Conservation (phyloP, 2,888 invertebrate species). For the Tyria jacobaeae region DNA sequence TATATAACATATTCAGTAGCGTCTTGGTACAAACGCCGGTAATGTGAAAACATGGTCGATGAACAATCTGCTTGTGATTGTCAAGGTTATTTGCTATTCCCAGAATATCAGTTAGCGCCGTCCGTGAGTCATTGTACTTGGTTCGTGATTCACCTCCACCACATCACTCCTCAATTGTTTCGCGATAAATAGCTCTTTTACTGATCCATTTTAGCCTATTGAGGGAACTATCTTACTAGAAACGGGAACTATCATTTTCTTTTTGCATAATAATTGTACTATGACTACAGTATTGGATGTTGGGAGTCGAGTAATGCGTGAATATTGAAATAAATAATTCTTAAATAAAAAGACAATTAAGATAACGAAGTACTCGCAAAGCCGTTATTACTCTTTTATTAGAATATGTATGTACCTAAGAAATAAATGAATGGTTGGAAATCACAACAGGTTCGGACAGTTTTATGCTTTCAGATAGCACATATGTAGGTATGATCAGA, state of each 20-base stretch:
- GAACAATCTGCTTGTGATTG: slow-evolving; percentile 56
- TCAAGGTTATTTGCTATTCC: slow-evolving; percentile 81
- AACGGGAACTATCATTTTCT: slow-evolving; percentile 45
- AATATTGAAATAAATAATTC: not conserved
- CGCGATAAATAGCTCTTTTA: slow-evolving; percentile 71
- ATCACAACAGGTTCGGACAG: not conserved
- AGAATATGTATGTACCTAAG: not conserved
- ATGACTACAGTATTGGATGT: not conserved
- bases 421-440: not conserved
- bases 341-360: not conserved
- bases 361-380: not conserved
- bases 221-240: slow-evolving; percentile 40
- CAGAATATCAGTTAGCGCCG: slow-evolving; percentile 78
- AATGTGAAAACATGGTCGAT: slow-evolving; percentile 32
- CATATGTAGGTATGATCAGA: not conserved
- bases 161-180: slow-evolving; percentile 72
- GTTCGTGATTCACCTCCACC: slow-evolving; percentile 68
- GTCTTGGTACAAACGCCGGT: slow-evolving; percentile 8
- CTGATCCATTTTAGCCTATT: slow-evolving; percentile 60
- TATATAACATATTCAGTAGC: slow-evolving; percentile 15
- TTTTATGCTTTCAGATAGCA: not conserved
- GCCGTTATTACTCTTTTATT: not conserved
- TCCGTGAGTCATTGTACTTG: slow-evolving; percentile 70
- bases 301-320: not conserved
- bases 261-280: not conserved